Evolutionary conservation across 2,113 vertebrate genomes (phyloP).

Genomic region (Atractosteus spatula): DNA sequence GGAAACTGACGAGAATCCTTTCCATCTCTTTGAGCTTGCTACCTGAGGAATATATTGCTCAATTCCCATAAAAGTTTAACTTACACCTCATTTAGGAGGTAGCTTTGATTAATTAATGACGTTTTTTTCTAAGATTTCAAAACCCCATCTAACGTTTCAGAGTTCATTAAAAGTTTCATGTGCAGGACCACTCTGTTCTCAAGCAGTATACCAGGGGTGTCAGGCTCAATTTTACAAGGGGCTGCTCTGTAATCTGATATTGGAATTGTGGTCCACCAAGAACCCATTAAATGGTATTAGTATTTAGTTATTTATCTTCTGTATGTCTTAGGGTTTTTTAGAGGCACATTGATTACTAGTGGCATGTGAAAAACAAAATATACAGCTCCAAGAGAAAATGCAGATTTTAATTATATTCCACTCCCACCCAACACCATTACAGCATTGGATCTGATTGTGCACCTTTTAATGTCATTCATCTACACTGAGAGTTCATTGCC

Average conservation of each 20-base stretch:
- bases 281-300: slow-evolving; percentile 31
- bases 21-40: slow-evolving; percentile 5
- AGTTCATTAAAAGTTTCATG: slow-evolving; percentile 35
- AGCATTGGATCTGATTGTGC: no score
- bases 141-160: slow-evolving; percentile 28
- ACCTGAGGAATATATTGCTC: slow-evolving; percentile 20
- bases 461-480: no score
- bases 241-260: slow-evolving; percentile 29
- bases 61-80: slow-evolving; percentile 30
- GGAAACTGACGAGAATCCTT: not conserved
- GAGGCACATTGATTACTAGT: slow-evolving; percentile 10
- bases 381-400: no score
- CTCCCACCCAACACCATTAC: no score
- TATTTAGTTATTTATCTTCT: slow-evolving; percentile 34
- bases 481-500: no score
- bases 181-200: slow-evolving; percentile 30
- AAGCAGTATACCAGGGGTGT: slow-evolving; percentile 14
- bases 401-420: no score
- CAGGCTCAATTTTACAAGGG: slow-evolving; percentile 31
- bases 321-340: slow-evolving; percentile 13
- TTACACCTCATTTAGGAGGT: slow-evolving; percentile 20
- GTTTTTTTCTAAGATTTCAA: slow-evolving; percentile 30
- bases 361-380: slow-evolving; percentile 6
- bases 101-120: slow-evolving; percentile 33
- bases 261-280: slow-evolving; percentile 28